Percentiles rank a stretch among this genome's conserved stretches.
phyloP scores from a whole-genome alignment of 1,140 invertebrate species.

The Atopsyche davidsoni region DNA sequence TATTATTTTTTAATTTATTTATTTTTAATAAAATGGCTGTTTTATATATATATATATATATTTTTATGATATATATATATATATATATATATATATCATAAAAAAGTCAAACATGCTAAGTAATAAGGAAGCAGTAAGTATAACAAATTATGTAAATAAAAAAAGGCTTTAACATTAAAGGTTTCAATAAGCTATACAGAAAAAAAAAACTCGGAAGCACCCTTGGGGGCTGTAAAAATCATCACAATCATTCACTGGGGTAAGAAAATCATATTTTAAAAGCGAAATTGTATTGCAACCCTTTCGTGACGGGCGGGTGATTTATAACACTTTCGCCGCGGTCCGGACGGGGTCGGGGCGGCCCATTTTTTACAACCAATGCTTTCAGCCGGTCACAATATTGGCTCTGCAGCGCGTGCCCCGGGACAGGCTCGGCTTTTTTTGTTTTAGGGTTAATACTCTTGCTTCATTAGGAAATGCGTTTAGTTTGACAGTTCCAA shows the following conservation, averaged over 20 bases:
- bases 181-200: neutral
- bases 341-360: conserved; percentile 17
- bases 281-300: conserved; percentile 25
- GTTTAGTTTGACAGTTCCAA: no score
- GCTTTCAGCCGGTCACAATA: neutral
- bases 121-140: no score
- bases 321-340: conserved; percentile 30
- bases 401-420: neutral
- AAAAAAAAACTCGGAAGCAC: conserved; percentile 1
- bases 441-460: no score
- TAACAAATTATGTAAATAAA: neutral
- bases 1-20: no score
- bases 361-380: neutral
- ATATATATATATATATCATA: no score
- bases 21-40: no score
- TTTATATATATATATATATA: no score
- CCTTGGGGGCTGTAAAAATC: conserved; percentile 10
- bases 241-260: conserved; percentile 6
- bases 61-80: no score
- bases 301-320: conserved; percentile 15
- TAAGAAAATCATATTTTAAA: conserved; percentile 27
- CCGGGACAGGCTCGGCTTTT: neutral
- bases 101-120: no score
- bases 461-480: no score
- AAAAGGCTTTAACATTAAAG: neutral